Conservation (phyloP, 2,888 invertebrate genomes). For the Thera obeliscata region DNA sequence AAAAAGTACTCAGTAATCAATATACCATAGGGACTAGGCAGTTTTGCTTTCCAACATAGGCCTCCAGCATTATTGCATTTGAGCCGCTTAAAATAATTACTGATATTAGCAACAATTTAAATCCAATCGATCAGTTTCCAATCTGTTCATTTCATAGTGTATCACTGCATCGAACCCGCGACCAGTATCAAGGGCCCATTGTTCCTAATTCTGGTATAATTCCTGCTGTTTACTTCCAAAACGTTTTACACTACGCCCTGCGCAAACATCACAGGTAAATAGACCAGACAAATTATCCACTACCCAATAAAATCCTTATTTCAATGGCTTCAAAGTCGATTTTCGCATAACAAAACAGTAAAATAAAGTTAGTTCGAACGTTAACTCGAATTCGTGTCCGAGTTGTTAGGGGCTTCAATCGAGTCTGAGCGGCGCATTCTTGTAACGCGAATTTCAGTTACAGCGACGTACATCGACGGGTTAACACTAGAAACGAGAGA, state of each 20-base stretch:
- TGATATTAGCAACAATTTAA: too few species aligned
- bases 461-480: slow-evolving; percentile 15
- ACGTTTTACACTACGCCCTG: slow-evolving; percentile 47
- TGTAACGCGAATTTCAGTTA: background rate
- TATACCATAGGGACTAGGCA: too few species aligned
- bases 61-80: too few species aligned
- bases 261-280: slow-evolving; percentile 62
- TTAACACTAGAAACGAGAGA: background rate
- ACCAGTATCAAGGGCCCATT: slow-evolving; percentile 32
- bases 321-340: slow-evolving; percentile 35
- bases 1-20: too few species aligned
- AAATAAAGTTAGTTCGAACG: slow-evolving; percentile 48
- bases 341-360: slow-evolving; percentile 23
- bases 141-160: background rate
- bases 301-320: slow-evolving; percentile 35
- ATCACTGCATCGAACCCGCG: slow-evolving; percentile 22
- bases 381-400: slow-evolving; percentile 67
- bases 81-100: too few species aligned
- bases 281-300: slow-evolving; percentile 41
- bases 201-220: slow-evolving; percentile 56
- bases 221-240: slow-evolving; percentile 52
- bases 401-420: slow-evolving; percentile 61
- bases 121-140: too few species aligned
- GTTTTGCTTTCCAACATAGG: too few species aligned
- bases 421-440: slow-evolving; percentile 46